A percentile compares a stretch with the other conserved stretches of the same genome.
phyloP scores from a whole-genome alignment of 2,113 vertebrate species.

The Echinops telfairi region DNA sequence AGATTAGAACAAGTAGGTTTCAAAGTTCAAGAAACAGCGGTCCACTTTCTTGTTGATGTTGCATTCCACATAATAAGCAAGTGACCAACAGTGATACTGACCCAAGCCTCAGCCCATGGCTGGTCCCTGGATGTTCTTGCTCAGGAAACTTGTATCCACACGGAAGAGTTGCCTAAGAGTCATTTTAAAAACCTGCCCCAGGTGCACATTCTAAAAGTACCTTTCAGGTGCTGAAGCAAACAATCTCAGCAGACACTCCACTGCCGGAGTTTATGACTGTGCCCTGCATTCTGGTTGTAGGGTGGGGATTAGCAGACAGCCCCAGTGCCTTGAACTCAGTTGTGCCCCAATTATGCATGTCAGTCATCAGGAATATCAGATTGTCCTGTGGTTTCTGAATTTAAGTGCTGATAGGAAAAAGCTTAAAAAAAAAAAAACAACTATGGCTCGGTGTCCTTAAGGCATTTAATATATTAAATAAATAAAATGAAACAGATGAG shows the following conservation, averaged over 20 bases:
- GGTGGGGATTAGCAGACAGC: background rate
- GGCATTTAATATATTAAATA: constrained; percentile 30
- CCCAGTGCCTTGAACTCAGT: background rate
- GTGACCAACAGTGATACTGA: background rate
- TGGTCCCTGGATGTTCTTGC: background rate
- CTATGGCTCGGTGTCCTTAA: background rate
- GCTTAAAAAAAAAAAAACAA: too few relatives aligned
- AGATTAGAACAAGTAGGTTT: constrained; percentile 13
- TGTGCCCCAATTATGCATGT: background rate
- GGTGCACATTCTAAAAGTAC: constrained; percentile 14
- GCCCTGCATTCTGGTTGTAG: background rate
- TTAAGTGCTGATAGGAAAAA: constrained; percentile 27
- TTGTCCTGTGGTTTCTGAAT: background rate
- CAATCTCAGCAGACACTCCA: background rate
- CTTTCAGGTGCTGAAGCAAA: background rate
- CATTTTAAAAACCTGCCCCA: background rate
- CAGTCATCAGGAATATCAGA: background rate
- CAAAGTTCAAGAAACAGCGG: background rate
- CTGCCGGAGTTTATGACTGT: background rate
- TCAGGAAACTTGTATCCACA: background rate
- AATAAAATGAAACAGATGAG: constrained; percentile 18
- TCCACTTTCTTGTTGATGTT: background rate
- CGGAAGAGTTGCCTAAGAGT: background rate
- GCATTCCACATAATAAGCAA: background rate
- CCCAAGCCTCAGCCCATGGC: background rate